phyloP scores from a whole-genome alignment of 2,888 invertebrate genomes.

The Noctua fimbriata region DNA sequence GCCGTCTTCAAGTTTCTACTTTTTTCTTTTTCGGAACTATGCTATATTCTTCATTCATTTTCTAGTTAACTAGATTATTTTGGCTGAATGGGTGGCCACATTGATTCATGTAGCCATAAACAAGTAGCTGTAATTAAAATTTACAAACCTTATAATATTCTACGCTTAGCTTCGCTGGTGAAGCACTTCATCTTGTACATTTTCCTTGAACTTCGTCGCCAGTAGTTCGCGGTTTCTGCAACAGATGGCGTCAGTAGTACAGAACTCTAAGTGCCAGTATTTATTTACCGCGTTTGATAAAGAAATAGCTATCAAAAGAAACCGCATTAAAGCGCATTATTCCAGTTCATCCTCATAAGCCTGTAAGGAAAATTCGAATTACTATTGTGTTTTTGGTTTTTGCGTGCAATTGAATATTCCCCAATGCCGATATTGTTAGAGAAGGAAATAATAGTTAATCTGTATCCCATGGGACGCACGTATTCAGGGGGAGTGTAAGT shows the following conservation, averaged over 20 bases:
- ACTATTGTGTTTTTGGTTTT: background rate
- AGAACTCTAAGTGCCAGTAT: background rate
- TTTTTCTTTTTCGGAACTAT: background rate
- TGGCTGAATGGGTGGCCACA: background rate
- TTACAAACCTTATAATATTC: background rate
- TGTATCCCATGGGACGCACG: slow-evolving; percentile 30
- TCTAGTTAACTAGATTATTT: background rate
- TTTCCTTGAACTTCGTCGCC: background rate
- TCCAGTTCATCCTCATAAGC: background rate
- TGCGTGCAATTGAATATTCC: slow-evolving; percentile 24
- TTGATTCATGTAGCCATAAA: background rate
- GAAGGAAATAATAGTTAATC: slow-evolving; percentile 51
- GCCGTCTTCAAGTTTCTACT: background rate
- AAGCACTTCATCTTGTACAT: background rate
- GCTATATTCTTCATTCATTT: background rate
- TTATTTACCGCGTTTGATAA: background rate
- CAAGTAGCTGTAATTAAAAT: background rate
- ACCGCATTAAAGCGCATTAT: background rate
- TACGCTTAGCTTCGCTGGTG: background rate
- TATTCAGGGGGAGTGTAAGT: slow-evolving; percentile 42
- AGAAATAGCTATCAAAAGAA: background rate
- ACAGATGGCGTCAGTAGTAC: slow-evolving; percentile 37
- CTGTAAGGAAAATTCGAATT: background rate
- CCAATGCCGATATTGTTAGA: slow-evolving; percentile 21
- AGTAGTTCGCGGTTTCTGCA: slow-evolving; percentile 2